Evolutionary conservation across 2,888 invertebrate species (phyloP).

Genomic region (Mythimna ferrago): DNA sequence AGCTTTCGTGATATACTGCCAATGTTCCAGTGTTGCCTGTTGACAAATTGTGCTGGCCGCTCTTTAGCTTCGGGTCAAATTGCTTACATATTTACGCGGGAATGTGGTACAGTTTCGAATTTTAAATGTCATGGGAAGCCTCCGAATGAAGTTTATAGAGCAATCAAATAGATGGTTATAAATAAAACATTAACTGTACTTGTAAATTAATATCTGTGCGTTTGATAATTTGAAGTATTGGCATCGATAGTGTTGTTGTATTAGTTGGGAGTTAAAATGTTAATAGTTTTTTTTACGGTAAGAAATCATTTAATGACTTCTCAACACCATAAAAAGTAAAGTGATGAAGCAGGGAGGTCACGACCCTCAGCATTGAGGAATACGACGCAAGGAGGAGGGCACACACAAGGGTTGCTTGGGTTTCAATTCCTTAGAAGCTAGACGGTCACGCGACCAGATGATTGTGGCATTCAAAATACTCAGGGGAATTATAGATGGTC

Average conservation of each 20-base stretch:
- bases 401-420: no score
- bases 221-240: slow-evolving; percentile 8
- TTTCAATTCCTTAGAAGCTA: no score
- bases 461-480: no score
- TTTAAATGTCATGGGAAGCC: slow-evolving; percentile 58
- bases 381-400: no score
- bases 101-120: slow-evolving; percentile 45
- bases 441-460: no score
- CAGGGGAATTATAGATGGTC: no score
- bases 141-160: slow-evolving; percentile 10
- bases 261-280: slow-evolving; percentile 7
- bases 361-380: no score
- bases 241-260: slow-evolving; percentile 1
- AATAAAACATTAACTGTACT: slow-evolving; percentile 32
- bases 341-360: no score
- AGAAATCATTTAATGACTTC: no score
- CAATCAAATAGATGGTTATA: slow-evolving; percentile 29
- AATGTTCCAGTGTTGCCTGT: slow-evolving; percentile 41
- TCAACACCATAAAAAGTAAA: no score
- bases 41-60: slow-evolving; percentile 41
- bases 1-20: slow-evolving; percentile 50
- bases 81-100: slow-evolving; percentile 44
- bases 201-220: not conserved
- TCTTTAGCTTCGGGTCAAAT: slow-evolving; percentile 45
- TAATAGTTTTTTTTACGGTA: not conserved